A percentile compares a stretch with the other conserved stretches of the same genome.
Conservation (phyloP, 2,797 vertebrate species). For the Eulemur mongoz region DNA sequence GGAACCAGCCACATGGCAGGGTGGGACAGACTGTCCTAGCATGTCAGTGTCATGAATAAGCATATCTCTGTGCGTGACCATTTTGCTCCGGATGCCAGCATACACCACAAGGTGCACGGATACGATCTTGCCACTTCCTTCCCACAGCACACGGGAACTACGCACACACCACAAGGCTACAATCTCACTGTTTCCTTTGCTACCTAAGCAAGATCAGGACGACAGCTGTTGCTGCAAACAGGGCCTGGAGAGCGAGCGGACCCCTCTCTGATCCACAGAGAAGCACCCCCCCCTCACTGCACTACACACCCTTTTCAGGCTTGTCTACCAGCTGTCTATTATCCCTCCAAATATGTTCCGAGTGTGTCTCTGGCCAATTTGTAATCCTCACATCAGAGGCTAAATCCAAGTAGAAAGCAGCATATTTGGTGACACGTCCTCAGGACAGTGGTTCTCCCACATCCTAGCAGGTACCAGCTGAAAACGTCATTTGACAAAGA, state of each 20-base stretch:
- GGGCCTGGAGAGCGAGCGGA: neutral
- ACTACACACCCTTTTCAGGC: neutral
- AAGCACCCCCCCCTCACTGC: neutral
- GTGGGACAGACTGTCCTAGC: neutral
- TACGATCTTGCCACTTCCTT: neutral
- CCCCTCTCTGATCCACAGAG: neutral
- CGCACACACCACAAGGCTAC: neutral
- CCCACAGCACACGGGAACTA: neutral
- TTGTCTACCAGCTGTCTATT: neutral
- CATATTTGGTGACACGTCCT: neutral
- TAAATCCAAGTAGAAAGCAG: neutral
- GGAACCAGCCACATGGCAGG: neutral
- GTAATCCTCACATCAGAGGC: neutral
- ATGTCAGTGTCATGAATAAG: neutral
- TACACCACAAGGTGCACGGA: neutral
- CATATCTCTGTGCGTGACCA: neutral
- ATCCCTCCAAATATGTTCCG: neutral
- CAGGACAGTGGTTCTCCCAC: neutral
- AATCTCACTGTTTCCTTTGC: too few species aligned
- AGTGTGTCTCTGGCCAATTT: neutral
- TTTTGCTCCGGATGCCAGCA: neutral
- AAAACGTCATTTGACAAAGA: neutral
- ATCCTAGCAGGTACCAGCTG: neutral
- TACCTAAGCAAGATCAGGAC: too few species aligned
- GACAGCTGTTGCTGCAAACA: neutral